Percentiles rank a stretch among this genome's conserved stretches.
These are phyloP conservation scores for Pholis gunnellus DNA, from an alignment of 2,113 vertebrate species.

Conservation along the genomic window DNA sequence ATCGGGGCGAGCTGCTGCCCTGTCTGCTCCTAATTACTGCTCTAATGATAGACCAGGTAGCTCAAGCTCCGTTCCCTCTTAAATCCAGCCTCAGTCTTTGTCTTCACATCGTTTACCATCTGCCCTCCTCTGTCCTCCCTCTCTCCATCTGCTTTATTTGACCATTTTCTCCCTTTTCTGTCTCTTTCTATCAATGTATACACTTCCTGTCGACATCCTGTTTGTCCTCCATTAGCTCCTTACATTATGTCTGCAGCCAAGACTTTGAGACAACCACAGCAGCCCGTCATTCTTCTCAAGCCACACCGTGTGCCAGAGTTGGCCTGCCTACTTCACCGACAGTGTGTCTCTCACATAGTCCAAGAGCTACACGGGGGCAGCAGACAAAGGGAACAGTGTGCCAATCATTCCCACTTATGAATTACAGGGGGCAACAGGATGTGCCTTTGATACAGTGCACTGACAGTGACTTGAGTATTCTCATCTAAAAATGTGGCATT, in stretches of 20 bases:
- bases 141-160: not conserved
- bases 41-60: slow-evolving; percentile 54
- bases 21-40: slow-evolving; percentile 35
- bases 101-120: not conserved
- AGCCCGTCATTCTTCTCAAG: not conserved
- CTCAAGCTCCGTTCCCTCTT: slow-evolving; percentile 5
- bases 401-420: slow-evolving; percentile 1
- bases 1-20: slow-evolving; percentile 2
- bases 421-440: slow-evolving; percentile 18
- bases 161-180: not conserved
- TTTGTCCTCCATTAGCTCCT: slow-evolving; percentile 1
- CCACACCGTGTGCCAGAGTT: not conserved
- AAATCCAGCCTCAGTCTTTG: slow-evolving; percentile 8
- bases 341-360: slow-evolving; percentile 3
- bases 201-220: not conserved
- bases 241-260: not conserved
- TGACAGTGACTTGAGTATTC: not conserved
- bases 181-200: no score
- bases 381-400: slow-evolving; percentile 36
- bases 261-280: not conserved
- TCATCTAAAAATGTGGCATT: not conserved
- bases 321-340: slow-evolving; percentile 30
- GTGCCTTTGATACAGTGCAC: not conserved
- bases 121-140: not conserved
- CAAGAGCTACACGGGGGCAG: slow-evolving; percentile 12